Conservation (phyloP, 23 tunicate species). For the Phallusia fumigata region DNA sequence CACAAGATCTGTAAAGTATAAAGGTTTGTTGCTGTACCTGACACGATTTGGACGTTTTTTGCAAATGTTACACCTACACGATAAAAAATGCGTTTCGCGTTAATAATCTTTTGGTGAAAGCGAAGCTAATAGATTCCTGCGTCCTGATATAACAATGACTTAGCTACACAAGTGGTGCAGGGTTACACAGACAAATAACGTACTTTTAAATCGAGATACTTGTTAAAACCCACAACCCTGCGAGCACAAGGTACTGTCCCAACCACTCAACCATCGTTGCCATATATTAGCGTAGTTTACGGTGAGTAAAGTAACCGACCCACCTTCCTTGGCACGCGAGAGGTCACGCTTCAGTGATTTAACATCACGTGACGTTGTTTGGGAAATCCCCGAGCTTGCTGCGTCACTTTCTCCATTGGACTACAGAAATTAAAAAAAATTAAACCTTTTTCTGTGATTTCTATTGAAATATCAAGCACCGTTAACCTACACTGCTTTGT, state of each 20-base stretch:
- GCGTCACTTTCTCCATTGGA: slow-evolving; percentile 25
- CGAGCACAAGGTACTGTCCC: too few species aligned
- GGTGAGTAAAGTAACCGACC: too few species aligned
- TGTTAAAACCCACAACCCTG: too few species aligned
- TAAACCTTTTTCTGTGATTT: neutral
- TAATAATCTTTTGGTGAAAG: neutral
- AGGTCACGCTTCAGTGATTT: slow-evolving; percentile 34
- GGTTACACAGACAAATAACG: too few species aligned
- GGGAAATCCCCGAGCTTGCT: neutral
- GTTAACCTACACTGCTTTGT: neutral
- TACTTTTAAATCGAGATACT: too few species aligned
- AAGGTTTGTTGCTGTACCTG: too few species aligned
- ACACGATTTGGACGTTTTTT: too few species aligned
- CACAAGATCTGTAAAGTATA: neutral
- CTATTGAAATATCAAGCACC: neutral
- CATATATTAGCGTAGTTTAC: too few species aligned
- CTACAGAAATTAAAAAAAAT: neutral
- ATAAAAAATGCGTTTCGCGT: neutral
- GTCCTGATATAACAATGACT: too few species aligned
- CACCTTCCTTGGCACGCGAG: slow-evolving; percentile 27
- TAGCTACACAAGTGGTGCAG: too few species aligned
- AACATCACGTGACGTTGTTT: slow-evolving; percentile 15
- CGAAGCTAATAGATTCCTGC: too few species aligned
- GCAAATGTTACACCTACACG: neutral
- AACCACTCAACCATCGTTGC: too few species aligned